Percentiles rank a stretch among this genome's conserved stretches.
Conservation (phyloP, 2,797 vertebrate genomes). For the Simalia tracyae region DNA sequence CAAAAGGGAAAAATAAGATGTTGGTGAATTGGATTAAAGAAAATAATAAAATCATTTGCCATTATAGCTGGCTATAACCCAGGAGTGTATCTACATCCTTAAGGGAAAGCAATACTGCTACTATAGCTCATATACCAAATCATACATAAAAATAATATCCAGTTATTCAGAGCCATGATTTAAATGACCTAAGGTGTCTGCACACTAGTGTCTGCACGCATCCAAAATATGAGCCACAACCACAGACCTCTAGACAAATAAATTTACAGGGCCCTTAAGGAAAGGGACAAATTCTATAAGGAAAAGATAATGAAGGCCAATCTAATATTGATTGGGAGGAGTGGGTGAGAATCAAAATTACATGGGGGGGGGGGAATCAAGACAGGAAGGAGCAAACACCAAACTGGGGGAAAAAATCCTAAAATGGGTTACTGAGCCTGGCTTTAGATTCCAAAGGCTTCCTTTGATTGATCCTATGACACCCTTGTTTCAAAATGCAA, state of each 20-base stretch:
- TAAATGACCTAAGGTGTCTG: background rate
- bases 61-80: background rate
- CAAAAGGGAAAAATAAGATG: background rate
- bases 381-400: background rate
- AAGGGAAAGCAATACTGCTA: background rate
- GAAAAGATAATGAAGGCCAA: background rate
- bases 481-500: background rate
- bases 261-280: background rate
- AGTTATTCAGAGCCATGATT: background rate
- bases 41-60: background rate
- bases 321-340: background rate
- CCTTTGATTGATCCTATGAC: background rate
- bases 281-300: background rate
- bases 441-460: background rate
- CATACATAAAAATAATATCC: background rate
- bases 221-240: background rate
- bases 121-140: background rate
- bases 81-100: background rate
- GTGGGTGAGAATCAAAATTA: background rate
- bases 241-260: background rate
- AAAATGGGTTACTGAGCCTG: background rate
- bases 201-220: background rate
- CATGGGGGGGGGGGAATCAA: background rate
- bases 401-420: background rate
- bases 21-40: background rate